Conservation (phyloP, 1,140 invertebrate genomes). For the Orchesella cincta region DNA sequence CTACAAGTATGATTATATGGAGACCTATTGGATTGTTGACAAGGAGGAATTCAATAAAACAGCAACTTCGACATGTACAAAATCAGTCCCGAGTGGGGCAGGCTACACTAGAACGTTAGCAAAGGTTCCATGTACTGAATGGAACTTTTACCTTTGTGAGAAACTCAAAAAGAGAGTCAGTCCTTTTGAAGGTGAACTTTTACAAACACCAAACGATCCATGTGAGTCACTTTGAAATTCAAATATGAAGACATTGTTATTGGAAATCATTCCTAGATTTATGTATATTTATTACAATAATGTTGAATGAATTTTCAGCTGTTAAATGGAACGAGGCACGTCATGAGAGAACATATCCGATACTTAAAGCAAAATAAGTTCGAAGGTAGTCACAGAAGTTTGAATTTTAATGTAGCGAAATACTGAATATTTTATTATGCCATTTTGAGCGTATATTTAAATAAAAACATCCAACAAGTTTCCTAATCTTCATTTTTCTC, state of each 20-base stretch:
- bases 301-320: background rate
- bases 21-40: constrained; percentile 4
- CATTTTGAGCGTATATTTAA: no score
- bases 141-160: background rate
- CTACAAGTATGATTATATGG: background rate
- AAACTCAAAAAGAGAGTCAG: background rate
- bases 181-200: background rate
- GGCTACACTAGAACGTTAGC: background rate
- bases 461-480: no score
- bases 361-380: background rate
- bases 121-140: background rate
- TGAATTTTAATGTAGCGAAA: no score
- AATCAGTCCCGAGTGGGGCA: background rate
- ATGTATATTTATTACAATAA: background rate
- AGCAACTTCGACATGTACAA: background rate
- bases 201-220: background rate
- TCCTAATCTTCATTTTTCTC: no score
- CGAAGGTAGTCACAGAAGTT: no score
- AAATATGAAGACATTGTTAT: background rate
- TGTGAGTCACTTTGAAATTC: no score
- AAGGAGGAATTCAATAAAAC: background rate
- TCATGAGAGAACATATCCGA: background rate
- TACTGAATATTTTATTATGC: no score
- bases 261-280: background rate
- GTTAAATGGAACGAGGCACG: background rate